These are phyloP conservation scores for Cataglyphis cursor DNA, from an alignment of 2,888 invertebrate genomes.

Conservation along the genomic window DNA sequence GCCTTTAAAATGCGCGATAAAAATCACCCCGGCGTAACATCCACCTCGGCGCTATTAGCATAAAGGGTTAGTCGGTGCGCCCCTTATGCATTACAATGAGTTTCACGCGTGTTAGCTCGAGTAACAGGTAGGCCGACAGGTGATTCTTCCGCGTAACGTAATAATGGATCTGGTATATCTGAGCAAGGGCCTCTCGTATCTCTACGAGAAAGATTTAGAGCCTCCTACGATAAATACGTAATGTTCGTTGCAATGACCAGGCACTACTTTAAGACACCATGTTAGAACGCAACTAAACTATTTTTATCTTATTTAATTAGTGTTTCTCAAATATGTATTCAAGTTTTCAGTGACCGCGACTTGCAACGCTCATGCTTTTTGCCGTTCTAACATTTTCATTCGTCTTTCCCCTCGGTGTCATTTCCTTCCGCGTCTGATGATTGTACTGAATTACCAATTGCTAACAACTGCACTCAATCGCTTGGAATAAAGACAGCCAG, in stretches of 20 bases:
- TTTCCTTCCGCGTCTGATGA: slow-evolving; percentile 58
- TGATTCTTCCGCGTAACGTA: slow-evolving; percentile 60
- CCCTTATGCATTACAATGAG: slow-evolving; percentile 69
- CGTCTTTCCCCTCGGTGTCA: slow-evolving; percentile 29
- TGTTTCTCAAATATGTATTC: not conserved
- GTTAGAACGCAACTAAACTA: not conserved
- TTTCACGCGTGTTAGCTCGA: slow-evolving; percentile 71
- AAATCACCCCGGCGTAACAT: slow-evolving; percentile 73
- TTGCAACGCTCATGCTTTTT: not conserved
- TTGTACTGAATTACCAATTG: slow-evolving; percentile 78
- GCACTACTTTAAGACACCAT: not conserved
- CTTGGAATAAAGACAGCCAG: slow-evolving; percentile 76
- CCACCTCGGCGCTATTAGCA: slow-evolving; percentile 74
- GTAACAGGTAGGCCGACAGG: slow-evolving; percentile 72
- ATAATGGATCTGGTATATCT: slow-evolving; percentile 59
- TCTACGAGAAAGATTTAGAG: slow-evolving; percentile 8
- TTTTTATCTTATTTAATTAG: not conserved
- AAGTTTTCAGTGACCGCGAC: not conserved
- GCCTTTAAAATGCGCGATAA: slow-evolving; percentile 79
- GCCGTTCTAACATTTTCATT: not conserved
- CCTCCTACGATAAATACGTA: slow-evolving; percentile 26
- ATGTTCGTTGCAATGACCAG: slow-evolving; percentile 21
- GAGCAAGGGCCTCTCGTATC: slow-evolving; percentile 11
- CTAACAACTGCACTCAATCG: slow-evolving; percentile 79
- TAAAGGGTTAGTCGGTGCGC: slow-evolving; percentile 73